Percentiles rank a stretch among this genome's conserved stretches.
Evolutionary conservation across 2,797 vertebrate genomes (phyloP).

Genomic region (Coregonus sp.): DNA sequence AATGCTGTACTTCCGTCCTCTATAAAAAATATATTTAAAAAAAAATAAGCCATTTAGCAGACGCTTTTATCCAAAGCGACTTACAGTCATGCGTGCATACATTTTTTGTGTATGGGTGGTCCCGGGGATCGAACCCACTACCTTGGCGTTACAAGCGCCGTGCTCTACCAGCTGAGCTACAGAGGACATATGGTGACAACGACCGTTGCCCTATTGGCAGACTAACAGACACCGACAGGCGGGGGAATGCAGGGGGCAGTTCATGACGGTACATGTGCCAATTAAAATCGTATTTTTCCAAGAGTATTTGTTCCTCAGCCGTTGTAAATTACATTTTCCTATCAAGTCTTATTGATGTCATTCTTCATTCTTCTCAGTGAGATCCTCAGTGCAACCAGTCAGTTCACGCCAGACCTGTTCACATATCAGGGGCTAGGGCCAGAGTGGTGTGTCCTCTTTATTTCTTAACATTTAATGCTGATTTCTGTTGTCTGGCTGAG

Average conservation of each 20-base stretch:
- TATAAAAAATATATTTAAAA: too few species aligned
- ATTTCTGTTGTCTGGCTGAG: conserved; percentile 71
- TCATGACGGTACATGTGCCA: conserved; percentile 71
- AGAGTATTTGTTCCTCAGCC: conserved; percentile 70
- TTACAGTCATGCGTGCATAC: too few species aligned
- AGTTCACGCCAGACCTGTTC: conserved; percentile 48
- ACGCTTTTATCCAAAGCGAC: too few species aligned
- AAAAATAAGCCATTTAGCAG: too few species aligned
- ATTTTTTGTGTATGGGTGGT: too few species aligned
- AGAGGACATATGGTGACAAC: background rate
- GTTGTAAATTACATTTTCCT: conserved; percentile 71
- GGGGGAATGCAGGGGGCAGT: background rate
- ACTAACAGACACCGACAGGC: background rate
- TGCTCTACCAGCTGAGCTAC: too few species aligned
- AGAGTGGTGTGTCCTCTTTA: conserved; percentile 50
- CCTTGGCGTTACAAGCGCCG: too few species aligned
- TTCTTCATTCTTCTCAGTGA: conserved; percentile 54
- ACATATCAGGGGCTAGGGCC: conserved; percentile 59
- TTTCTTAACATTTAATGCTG: conserved; percentile 63
- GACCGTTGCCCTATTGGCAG: background rate
- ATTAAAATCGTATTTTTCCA: conserved; percentile 73
- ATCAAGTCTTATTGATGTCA: conserved; percentile 66
- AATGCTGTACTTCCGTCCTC: background rate
- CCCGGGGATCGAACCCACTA: too few species aligned
- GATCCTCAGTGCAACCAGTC: conserved; percentile 35